Percentiles rank a stretch among this genome's conserved stretches.
Conservation (phyloP, 2,797 vertebrate species). For the Scomberomorus guttatus region DNA sequence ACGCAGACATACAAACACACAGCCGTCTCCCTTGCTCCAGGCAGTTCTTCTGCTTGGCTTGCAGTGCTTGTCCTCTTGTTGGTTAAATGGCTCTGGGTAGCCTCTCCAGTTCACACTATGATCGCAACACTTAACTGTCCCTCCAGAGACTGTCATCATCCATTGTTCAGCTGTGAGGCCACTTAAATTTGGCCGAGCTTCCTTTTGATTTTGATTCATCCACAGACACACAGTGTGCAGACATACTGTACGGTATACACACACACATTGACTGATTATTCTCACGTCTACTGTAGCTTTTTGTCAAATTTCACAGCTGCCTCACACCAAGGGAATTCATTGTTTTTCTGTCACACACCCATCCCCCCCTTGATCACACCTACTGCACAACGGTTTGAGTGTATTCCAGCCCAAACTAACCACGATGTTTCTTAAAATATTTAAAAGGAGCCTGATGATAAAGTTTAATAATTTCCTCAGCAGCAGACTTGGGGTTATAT, state of each 20-base stretch:
- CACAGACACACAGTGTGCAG: not conserved
- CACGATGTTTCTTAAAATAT: constrained; percentile 2
- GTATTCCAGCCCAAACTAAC: constrained; percentile 17
- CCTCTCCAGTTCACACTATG: constrained; percentile 51
- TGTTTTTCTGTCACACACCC: not conserved
- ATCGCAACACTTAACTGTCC: constrained; percentile 60
- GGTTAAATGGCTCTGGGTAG: constrained; percentile 66
- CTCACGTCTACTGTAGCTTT: constrained; percentile 6
- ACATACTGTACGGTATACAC: not conserved
- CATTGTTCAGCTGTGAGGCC: constrained; percentile 37
- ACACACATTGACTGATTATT: constrained; percentile 10
- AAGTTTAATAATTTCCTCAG: constrained; percentile 41
- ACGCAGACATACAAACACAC: constrained; percentile 34
- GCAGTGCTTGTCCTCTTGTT: constrained; percentile 76
- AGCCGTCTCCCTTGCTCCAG: constrained; percentile 62
- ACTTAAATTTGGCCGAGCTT: not conserved
- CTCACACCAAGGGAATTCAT: constrained; percentile 17
- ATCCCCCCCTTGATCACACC: constrained; percentile 11
- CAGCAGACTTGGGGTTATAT: constrained; percentile 21
- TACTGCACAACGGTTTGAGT: not conserved
- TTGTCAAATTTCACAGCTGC: constrained; percentile 10
- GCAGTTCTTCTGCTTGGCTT: constrained; percentile 82
- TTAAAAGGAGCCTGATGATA: constrained; percentile 25
- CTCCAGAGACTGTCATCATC: constrained; percentile 34
- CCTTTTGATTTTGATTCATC: not conserved